These are phyloP conservation scores for Dasyprocta punctata DNA, from an alignment of 2,113 vertebrate species.

Conservation along the genomic window DNA sequence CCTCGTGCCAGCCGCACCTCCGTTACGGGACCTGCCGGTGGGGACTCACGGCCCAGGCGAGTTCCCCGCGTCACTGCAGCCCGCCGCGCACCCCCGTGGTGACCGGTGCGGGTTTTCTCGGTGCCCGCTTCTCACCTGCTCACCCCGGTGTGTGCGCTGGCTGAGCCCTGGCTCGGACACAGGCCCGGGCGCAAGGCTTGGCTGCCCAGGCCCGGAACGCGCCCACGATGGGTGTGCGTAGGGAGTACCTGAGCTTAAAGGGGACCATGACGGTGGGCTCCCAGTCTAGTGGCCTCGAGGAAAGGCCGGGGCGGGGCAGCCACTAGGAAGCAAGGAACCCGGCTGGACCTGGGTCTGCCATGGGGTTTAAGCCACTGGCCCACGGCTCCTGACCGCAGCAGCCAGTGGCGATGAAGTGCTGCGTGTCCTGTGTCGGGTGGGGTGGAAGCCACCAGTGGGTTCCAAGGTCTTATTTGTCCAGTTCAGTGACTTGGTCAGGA, in stretches of 20 bases:
- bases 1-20: no score
- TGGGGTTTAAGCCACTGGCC: not conserved
- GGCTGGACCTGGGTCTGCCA: not conserved
- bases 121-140: not conserved
- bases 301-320: no score
- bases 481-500: not conserved
- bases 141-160: no score
- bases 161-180: no score
- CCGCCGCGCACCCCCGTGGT: not conserved
- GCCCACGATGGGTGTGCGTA: not conserved
- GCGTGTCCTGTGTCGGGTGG: not conserved
- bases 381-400: no score
- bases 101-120: not conserved
- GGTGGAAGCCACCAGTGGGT: no score
- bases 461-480: not conserved
- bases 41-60: not conserved
- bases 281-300: not conserved
- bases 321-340: not conserved
- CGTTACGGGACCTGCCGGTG: not conserved
- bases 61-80: not conserved
- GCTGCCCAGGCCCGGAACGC: not conserved
- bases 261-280: no score
- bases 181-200: no score
- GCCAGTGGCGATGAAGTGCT: not conserved
- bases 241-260: not conserved